Conservation (phyloP, 1,140 invertebrate genomes). For the Hermetia illucens region DNA sequence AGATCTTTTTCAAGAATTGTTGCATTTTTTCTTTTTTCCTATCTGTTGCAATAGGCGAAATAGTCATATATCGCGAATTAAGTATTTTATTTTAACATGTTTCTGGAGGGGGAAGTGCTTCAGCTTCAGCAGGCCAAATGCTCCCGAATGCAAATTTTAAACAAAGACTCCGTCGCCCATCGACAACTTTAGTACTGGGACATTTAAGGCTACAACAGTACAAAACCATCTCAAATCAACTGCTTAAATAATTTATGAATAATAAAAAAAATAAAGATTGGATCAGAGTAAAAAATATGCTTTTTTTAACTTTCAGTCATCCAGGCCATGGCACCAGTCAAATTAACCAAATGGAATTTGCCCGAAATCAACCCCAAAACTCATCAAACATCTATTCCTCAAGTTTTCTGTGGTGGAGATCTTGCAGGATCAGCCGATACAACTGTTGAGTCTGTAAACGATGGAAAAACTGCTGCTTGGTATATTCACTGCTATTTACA, state of each 20-base stretch:
- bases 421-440: constrained; percentile 87
- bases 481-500: constrained; percentile 87
- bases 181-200: too few relatives aligned
- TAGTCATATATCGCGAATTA: too few relatives aligned
- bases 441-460: constrained; percentile 95
- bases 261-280: constrained; percentile 1
- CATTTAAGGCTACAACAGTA: too few relatives aligned
- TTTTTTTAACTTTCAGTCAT: constrained; percentile 42
- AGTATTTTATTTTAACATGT: too few relatives aligned
- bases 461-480: constrained; percentile 96
- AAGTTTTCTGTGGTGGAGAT: constrained; percentile 90
- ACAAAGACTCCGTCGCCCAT: too few relatives aligned
- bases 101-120: too few relatives aligned
- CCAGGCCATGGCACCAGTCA: constrained; percentile 62
- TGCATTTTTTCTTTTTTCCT: too few relatives aligned
- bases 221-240: too few relatives aligned
- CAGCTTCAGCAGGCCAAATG: too few relatives aligned
- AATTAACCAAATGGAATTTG: constrained; percentile 59
- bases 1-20: too few relatives aligned
- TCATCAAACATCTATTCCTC: constrained; percentile 61
- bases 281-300: neutral
- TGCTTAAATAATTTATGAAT: constrained; percentile 5
- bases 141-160: too few relatives aligned
- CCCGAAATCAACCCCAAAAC: constrained; percentile 63
- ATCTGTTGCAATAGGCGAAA: too few relatives aligned